Conservation (phyloP, 2,797 vertebrate genomes). For the Steatocranus sp. region DNA sequence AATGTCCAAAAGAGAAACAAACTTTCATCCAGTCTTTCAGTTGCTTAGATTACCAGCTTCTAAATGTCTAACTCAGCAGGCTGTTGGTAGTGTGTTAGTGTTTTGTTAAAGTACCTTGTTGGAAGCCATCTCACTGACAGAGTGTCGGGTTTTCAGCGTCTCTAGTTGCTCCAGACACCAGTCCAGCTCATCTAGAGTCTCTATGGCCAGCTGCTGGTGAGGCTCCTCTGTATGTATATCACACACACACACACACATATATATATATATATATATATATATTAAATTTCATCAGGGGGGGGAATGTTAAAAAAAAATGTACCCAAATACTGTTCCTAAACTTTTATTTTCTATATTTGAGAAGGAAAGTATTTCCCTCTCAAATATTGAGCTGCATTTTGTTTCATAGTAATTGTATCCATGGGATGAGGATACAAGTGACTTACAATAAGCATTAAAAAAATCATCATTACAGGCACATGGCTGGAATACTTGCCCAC, state of each 20-base stretch:
- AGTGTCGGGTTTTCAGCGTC: conserved; percentile 89
- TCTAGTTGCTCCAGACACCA: conserved; percentile 96
- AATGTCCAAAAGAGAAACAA: neutral
- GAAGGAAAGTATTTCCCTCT: neutral
- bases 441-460: neutral
- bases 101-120: conserved; percentile 80
- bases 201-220: conserved; percentile 83
- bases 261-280: neutral
- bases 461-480: neutral
- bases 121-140: conserved; percentile 95
- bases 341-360: neutral
- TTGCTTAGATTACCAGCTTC: neutral
- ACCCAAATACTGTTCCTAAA: neutral
- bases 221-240: conserved; percentile 80
- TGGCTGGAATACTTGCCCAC: neutral
- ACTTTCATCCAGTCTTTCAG: neutral
- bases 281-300: neutral
- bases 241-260: rapidly evolving
- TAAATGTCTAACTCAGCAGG: neutral
- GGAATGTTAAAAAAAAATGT: neutral
- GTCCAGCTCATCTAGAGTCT: conserved; percentile 92
- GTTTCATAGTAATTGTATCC: neutral
- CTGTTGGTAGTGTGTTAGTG: neutral
- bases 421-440: neutral
- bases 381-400: neutral